Conservation (phyloP, 2,888 invertebrate genomes). For the Beris chalybata region DNA sequence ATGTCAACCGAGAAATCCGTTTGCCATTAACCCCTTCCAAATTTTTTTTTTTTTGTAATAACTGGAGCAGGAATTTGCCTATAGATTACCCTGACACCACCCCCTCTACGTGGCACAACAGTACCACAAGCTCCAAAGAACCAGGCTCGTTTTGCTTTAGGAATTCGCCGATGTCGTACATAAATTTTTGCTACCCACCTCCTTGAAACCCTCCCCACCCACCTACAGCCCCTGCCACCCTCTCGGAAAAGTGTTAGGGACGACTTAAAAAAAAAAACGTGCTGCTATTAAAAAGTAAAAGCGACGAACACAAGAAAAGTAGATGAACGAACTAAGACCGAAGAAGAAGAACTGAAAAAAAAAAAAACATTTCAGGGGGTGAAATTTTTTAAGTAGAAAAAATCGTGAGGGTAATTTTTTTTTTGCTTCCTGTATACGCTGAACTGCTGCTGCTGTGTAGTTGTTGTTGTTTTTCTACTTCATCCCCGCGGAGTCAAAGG, state of each 20-base stretch:
- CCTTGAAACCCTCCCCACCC: not conserved
- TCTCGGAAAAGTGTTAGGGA: conserved; percentile 28
- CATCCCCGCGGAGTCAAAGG: conserved; percentile 43
- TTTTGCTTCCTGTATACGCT: conserved; percentile 30
- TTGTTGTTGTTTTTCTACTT: conserved; percentile 18
- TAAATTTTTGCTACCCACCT: too few relatives aligned
- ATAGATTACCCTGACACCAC: conserved; percentile 24
- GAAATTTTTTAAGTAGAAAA: conserved; percentile 38
- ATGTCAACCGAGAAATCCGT: conserved; percentile 28
- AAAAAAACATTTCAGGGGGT: conserved; percentile 33
- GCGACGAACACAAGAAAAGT: conserved; percentile 27
- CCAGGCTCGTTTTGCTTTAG: too few relatives aligned
- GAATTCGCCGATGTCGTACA: too few relatives aligned
- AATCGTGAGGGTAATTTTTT: conserved; percentile 36
- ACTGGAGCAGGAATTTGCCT: conserved; percentile 33
- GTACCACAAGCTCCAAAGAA: not conserved
- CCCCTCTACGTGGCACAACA: not conserved
- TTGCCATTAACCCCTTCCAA: conserved; percentile 30
- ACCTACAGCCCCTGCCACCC: conserved; percentile 9
- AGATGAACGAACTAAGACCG: conserved; percentile 19
- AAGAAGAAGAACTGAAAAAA: conserved; percentile 17
- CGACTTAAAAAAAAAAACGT: conserved; percentile 31
- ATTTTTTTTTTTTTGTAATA: conserved; percentile 28
- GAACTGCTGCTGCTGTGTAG: conserved; percentile 27
- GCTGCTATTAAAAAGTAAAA: conserved; percentile 39